Conservation (phyloP, 2,113 vertebrate genomes). For the Athene cunicularia region DNA sequence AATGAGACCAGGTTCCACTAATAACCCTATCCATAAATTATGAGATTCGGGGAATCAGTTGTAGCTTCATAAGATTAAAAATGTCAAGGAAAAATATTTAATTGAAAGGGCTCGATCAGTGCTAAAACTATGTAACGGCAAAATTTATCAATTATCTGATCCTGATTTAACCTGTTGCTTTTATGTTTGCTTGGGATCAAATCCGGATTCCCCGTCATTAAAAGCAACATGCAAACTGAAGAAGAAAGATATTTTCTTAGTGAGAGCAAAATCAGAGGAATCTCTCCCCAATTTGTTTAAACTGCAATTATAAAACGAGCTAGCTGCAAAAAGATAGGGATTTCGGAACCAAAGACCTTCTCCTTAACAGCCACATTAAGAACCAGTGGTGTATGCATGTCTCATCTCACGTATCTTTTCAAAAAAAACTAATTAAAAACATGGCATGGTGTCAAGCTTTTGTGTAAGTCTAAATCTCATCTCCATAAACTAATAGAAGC, state of each 20-base stretch:
- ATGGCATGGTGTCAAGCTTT: conserved; percentile 14
- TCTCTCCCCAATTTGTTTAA: not conserved
- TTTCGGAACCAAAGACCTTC: not conserved
- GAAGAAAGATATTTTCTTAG: not conserved
- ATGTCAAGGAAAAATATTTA: not conserved
- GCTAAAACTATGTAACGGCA: not conserved
- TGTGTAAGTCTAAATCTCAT: conserved; percentile 40
- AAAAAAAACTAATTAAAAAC: conserved; percentile 40
- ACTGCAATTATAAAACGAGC: not conserved
- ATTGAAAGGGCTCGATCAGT: not conserved
- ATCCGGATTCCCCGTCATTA: not conserved
- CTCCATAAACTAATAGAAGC: conserved; percentile 53
- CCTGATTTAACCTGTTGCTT: not conserved
- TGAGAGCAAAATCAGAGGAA: not conserved
- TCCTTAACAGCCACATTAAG: not conserved
- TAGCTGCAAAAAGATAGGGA: not conserved
- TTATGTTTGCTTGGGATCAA: not conserved
- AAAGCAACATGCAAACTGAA: not conserved
- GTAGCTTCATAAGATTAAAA: not conserved
- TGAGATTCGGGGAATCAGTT: not conserved
- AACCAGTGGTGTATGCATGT: fast-evolving
- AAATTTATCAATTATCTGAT: not conserved
- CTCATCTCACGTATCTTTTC: not conserved
- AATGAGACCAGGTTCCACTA: not conserved
- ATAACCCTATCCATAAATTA: not conserved